Percentiles rank a stretch among this genome's conserved stretches.
These are phyloP conservation scores for Zophobas atratus DNA, from an alignment of 1,140 invertebrate species.

Conservation along the genomic window DNA sequence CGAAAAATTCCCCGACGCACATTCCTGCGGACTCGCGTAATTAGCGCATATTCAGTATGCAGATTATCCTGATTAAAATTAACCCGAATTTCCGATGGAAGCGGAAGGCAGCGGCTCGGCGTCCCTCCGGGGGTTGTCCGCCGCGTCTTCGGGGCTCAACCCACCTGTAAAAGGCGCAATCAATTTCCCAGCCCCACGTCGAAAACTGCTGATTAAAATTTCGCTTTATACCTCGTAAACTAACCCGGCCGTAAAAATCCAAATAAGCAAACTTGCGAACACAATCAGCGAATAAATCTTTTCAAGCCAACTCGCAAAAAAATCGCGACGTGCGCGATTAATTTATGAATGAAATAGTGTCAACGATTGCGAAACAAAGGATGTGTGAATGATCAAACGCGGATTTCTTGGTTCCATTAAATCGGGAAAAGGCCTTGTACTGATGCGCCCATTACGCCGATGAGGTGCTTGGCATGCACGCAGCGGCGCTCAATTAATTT, in stretches of 20 bases:
- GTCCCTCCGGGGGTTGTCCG: no score
- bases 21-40: no score
- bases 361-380: constrained; percentile 2
- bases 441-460: not conserved
- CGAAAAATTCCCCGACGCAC: no score
- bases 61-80: constrained; percentile 17
- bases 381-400: no score
- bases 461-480: constrained; percentile 39
- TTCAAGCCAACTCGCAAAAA: constrained; percentile 4
- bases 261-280: constrained; percentile 17
- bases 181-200: not conserved
- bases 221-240: constrained; percentile 4
- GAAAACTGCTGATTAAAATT: constrained; percentile 13
- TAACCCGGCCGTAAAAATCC: not conserved
- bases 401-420: no score
- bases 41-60: not conserved
- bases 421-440: no score
- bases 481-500: constrained; percentile 30
- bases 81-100: constrained; percentile 28
- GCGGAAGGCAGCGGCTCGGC: not conserved
- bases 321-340: not conserved
- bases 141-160: no score
- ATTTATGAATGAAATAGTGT: constrained; percentile 13
- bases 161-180: not conserved
- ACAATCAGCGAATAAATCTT: constrained; percentile 38